phyloP scores from a whole-genome alignment of 2,113 vertebrate genomes.

The pig (Sus scrofa) region T2T-Sscrofa CM000816.6:42975001-42975500 shows the following conservation, averaged over 20 bases:
- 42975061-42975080: neutral
- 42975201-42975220: conserved; percentile 35
- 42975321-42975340: neutral
- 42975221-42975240: neutral
- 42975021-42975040: neutral
- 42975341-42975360: conserved; percentile 13
- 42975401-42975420: neutral
- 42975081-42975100: neutral
- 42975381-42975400: neutral
- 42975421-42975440: neutral
- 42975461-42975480: neutral
- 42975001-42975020: neutral
- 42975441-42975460: neutral
- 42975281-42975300: neutral
- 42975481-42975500: neutral
- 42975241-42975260: neutral
- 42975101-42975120: neutral
- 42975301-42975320: neutral
- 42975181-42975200: neutral
- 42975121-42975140: neutral
- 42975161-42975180: neutral
- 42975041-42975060: neutral
- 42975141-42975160: neutral
- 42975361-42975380: neutral
- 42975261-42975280: neutral